A percentile compares a stretch with the other conserved stretches of the same genome.
These are phyloP conservation scores for Kryptopterus vitreolus DNA, from an alignment of 2,797 vertebrate genomes.

Conservation along the genomic window DNA sequence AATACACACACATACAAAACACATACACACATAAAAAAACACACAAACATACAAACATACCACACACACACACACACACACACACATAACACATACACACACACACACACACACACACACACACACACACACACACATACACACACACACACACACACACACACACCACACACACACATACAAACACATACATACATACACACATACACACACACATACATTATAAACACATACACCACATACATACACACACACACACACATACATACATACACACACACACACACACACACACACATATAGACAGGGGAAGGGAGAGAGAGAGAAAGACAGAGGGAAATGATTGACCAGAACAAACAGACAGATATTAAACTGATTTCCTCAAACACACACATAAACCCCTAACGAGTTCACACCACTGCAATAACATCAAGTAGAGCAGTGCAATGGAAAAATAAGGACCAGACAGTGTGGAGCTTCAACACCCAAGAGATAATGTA, in stretches of 20 bases:
- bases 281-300: not conserved
- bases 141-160: no score
- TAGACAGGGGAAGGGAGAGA: not conserved
- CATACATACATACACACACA: no score
- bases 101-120: not conserved
- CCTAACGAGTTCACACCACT: not conserved
- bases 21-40: no score
- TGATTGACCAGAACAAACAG: not conserved
- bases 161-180: slow-evolving; percentile 26
- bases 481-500: not conserved
- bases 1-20: slow-evolving; percentile 42
- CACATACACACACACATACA: slow-evolving; percentile 33
- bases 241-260: slow-evolving; percentile 38
- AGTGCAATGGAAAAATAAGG: not conserved
- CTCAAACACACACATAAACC: not conserved
- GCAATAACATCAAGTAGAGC: not conserved
- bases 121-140: slow-evolving; percentile 41
- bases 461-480: no score
- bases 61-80: slow-evolving; percentile 1
- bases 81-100: slow-evolving; percentile 41
- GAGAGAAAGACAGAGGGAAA: not conserved
- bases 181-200: slow-evolving; percentile 9
- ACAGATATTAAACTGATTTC: not conserved
- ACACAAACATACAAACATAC: slow-evolving; percentile 29
- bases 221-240: no score